Evolutionary conservation across 2,797 vertebrate species (phyloP).

Genomic region (Bryconaethiops microstoma): DNA sequence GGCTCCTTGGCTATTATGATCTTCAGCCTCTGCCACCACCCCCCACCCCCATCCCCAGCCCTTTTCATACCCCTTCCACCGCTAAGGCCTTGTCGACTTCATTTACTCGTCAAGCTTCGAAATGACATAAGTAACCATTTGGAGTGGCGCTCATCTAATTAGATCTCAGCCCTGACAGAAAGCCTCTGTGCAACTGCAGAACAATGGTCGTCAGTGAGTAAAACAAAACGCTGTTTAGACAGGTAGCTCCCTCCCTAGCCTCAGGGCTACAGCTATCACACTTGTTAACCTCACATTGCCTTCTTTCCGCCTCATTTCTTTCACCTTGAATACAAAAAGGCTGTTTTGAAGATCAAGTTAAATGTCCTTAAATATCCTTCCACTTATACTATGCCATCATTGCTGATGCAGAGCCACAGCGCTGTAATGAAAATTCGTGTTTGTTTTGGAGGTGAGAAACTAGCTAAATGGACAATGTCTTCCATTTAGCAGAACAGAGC

Average conservation of each 20-base stretch:
- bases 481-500: constrained; percentile 11
- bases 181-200: constrained; percentile 32
- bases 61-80: background rate
- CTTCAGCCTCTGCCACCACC: constrained; percentile 20
- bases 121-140: constrained; percentile 51
- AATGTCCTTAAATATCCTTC: constrained; percentile 55
- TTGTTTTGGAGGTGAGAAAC: background rate
- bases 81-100: constrained; percentile 44
- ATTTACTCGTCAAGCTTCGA: constrained; percentile 49
- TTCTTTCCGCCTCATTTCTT: background rate
- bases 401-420: background rate
- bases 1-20: background rate
- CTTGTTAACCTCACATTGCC: constrained; percentile 48
- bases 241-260: constrained; percentile 31
- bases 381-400: background rate
- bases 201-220: constrained; percentile 45
- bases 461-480: constrained; percentile 10
- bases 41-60: background rate
- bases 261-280: constrained; percentile 22
- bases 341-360: constrained; percentile 74
- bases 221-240: constrained; percentile 10
- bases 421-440: background rate
- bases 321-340: constrained; percentile 62
- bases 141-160: constrained; percentile 54
- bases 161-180: constrained; percentile 53